Base-by-base conservation (phyloP, 2,888 invertebrate genomes). In the Brachyptera putata region DNA sequence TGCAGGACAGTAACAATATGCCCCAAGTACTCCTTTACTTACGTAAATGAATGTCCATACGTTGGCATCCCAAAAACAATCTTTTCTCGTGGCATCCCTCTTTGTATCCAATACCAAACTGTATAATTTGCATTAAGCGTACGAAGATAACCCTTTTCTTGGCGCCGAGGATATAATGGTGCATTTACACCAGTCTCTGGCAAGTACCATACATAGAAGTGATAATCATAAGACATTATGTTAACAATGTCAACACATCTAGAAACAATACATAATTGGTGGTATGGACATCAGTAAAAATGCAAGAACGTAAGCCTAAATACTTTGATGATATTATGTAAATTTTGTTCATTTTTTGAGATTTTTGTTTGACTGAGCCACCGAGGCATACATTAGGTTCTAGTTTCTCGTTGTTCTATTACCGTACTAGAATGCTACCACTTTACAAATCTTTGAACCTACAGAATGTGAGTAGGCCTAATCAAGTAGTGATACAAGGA, bases 181-280 rank as follows among this genome's bases (percentile, higher is more conserved):
- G 94, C 82, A 74, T 95, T 95, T 0, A 91, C 86, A 66, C 80
- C 88, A 16, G 94, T 94, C 66, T 91, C 84, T 1, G 94, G 94
- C 1, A 87, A 85, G 63, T 82, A 82, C 71, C 80, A 80, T 3
- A 84, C 81, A 70, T 82, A 95, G 69, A 84, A 87, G 73, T 95
- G 93, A 70, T 84, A 95, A 73, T 95, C 95, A 71, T 95, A 95
- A 0, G 89, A 82, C 95, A 95, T 95, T n/a, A 95, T 70, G 73
- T 91, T 93, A 0, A 92, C 82, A 76, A 84, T 91, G 73, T 95
- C 94, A 0, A 87, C 84, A 71, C 87, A 79, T 56, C 85, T 86
- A 69, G 58, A 74, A 73, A 61, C 2, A 49, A 4, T 18, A 46
- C 5, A 46, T 5, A n/a, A 7, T 7, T 21, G 3, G 18, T 46